A percentile compares a stretch with the other conserved stretches of the same genome.
These are phyloP conservation scores for Drosophila biarmipes DNA, from an alignment of 1,140 invertebrate species.

Conservation along the genomic window DNA sequence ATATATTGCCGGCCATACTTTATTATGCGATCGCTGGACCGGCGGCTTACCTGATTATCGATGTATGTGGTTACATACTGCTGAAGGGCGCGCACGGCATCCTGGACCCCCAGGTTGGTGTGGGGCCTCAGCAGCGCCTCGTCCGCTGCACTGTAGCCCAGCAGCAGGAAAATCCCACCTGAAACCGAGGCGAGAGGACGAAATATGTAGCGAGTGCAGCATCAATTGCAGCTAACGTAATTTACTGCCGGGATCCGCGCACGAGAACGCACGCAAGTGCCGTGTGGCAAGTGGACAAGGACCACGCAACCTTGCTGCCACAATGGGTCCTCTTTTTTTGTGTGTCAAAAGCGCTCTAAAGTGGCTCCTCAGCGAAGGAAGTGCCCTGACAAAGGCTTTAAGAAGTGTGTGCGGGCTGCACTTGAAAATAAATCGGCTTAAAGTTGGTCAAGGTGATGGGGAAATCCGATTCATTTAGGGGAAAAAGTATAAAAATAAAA, in stretches of 20 bases:
- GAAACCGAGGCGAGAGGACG: slow-evolving; percentile 29
- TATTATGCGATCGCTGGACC: slow-evolving; percentile 19
- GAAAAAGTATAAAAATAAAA: not conserved
- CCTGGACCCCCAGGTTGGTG: slow-evolving; percentile 91
- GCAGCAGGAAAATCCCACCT: slow-evolving; percentile 94
- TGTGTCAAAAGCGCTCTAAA: slow-evolving; percentile 36
- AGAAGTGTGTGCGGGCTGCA: not conserved
- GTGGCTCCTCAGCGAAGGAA: slow-evolving; percentile 30
- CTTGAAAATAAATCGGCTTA: not conserved
- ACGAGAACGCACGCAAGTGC: slow-evolving; percentile 52
- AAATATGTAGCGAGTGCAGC: slow-evolving; percentile 40
- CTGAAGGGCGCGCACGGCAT: slow-evolving; percentile 91
- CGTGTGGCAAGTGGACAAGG: slow-evolving; percentile 42
- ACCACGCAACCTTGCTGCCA: slow-evolving; percentile 40
- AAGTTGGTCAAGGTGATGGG: no score
- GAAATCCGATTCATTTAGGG: not conserved
- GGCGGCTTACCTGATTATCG: slow-evolving; percentile 88
- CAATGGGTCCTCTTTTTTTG: slow-evolving; percentile 25
- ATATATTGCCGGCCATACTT: slow-evolving; percentile 27
- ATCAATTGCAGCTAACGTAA: slow-evolving; percentile 72
- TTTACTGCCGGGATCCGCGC: slow-evolving; percentile 51
- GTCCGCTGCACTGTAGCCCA: slow-evolving; percentile 94
- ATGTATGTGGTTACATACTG: slow-evolving; percentile 89
- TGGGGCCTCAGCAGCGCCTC: slow-evolving; percentile 92
- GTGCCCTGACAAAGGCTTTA: slow-evolving; percentile 31